Evolutionary conservation across 2,888 invertebrate species (phyloP), one percentile per base, ranked within the genome.

Genomic region (Leucoptera coffeella): DNA sequence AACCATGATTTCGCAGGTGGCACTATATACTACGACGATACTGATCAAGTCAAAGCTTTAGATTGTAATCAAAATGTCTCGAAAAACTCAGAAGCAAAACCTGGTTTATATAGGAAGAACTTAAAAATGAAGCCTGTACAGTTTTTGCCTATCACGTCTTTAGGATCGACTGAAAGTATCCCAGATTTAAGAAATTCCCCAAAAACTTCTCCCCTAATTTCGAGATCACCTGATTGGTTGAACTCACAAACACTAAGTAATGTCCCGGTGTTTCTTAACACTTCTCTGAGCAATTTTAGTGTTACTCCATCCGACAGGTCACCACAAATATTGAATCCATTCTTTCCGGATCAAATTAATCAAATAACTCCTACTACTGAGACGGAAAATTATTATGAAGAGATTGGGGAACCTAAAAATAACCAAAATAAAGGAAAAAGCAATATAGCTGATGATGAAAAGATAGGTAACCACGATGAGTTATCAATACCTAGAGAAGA

Each of bases 391-490:
- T 50, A 56, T 27, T 69, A 69, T 27, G 69, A 69, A 45, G 69
- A 69, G 47, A 69, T 69, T 12, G 65, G 62, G 1, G 39, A 47
- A 35, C 51, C 53, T 2, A 21, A 37, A 1, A 9, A 14, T 11
- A 33, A 39, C 26, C 31, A 42, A 5, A 39, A 37, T 22, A 15
- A 35, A 6, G 15, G n/a, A 24, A 4, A 24, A 24, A 59, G 50
- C 30, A 59, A 61, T 29, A 44, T 64, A 33, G 67, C 65, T 3
- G 67, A 69, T 30, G 67, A 69, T 22, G 65, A 59, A 5, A 67
- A 67, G 40, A 43, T 67, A 23, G 53, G 52, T 2, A 10, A 9
- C 15, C 23, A 17, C 22, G 61, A 52, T 10, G 50, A 62, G 14
- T 39, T 45, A 8, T 34, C 39, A 7, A 35, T 69, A 2, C 37